phyloP scores from a whole-genome alignment of 2,113 vertebrate genomes.

The Campylorhamphus procurvoides region DNA sequence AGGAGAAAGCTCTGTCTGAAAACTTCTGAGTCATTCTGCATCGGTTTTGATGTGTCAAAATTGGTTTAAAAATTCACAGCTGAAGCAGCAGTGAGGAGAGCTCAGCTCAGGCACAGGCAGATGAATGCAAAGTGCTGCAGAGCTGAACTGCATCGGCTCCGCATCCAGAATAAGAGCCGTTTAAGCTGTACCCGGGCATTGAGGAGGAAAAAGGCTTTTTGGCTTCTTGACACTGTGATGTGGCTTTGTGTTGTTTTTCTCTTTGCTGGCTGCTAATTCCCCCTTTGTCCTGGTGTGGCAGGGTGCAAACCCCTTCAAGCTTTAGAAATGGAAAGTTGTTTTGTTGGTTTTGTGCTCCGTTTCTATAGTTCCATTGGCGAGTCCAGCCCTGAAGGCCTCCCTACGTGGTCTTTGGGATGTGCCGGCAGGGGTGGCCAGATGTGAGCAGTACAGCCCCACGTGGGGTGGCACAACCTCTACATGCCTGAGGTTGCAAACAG shows the following conservation, averaged over 20 bases:
- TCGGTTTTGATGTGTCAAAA: conserved; percentile 22
- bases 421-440: background rate
- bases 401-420: background rate
- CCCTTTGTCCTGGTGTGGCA: conserved; percentile 24
- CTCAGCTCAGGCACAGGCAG: background rate
- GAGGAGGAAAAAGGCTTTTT: background rate
- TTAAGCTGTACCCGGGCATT: background rate
- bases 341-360: background rate
- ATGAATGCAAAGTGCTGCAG: background rate
- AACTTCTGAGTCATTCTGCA: conserved; percentile 35
- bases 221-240: conserved; percentile 14
- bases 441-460: background rate
- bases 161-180: rapidly evolving
- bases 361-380: background rate
- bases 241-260: conserved; percentile 57
- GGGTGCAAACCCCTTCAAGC: conserved; percentile 4
- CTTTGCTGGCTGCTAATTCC: conserved; percentile 36
- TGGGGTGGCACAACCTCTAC: background rate
- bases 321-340: conserved; percentile 57
- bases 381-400: background rate
- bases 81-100: background rate
- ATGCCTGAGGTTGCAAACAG: background rate
- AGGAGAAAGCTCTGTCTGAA: conserved; percentile 32
- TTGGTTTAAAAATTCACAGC: conserved; percentile 4
- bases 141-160: background rate